phyloP scores from a whole-genome alignment of 92 coral and sea anemone species.

The Isaurus tuberculatus region DNA sequence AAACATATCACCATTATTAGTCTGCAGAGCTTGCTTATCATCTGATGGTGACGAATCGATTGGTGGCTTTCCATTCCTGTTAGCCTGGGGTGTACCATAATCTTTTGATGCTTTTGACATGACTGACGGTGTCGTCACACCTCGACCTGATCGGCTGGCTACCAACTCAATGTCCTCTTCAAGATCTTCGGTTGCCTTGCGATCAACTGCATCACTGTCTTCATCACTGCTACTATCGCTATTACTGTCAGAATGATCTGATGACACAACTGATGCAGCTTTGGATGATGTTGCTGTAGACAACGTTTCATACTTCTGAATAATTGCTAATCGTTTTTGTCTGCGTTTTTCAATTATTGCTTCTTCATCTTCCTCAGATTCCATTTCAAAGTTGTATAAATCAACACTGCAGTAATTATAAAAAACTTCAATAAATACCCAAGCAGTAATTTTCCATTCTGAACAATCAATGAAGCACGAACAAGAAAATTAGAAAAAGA shows the following conservation, averaged over 20 bases:
- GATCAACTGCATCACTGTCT: constrained; percentile 78
- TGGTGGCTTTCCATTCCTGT: constrained; percentile 20
- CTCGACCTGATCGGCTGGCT: constrained; percentile 40
- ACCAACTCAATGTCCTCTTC: constrained; percentile 72
- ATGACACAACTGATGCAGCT: constrained; percentile 76
- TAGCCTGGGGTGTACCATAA: constrained; percentile 20
- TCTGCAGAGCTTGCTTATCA: constrained; percentile 38
- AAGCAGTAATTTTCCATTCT: not conserved
- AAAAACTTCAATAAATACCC: not conserved
- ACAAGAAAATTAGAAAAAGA: too few relatives aligned
- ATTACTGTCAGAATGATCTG: constrained; percentile 76
- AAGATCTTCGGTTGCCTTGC: constrained; percentile 78
- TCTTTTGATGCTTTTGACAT: constrained; percentile 33
- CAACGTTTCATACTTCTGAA: constrained; percentile 74
- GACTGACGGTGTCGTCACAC: not conserved
- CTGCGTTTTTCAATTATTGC: constrained; percentile 87
- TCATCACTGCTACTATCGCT: constrained; percentile 73
- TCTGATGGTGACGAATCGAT: constrained; percentile 37
- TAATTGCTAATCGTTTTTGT: constrained; percentile 82
- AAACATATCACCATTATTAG: constrained; percentile 89
- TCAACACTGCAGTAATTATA: constrained; percentile 70
- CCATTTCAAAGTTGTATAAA: constrained; percentile 91
- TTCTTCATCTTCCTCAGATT: constrained; percentile 90
- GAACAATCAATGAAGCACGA: too few relatives aligned
- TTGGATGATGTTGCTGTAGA: constrained; percentile 64